phyloP scores from a whole-genome alignment of 2,113 vertebrate species.

The Clarias macrocephalus region DNA sequence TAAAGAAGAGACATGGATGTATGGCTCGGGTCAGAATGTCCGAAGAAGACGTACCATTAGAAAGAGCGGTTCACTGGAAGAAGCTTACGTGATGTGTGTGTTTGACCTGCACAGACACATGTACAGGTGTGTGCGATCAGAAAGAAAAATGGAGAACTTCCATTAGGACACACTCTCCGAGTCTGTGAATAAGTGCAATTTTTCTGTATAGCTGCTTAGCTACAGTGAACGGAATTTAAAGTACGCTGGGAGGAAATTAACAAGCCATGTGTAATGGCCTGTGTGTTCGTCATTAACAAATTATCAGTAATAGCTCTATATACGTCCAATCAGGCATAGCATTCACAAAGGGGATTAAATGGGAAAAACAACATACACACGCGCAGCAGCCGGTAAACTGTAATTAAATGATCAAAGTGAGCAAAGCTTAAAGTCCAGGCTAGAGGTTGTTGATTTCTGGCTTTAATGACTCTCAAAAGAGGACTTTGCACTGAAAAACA shows the following conservation, averaged over 20 bases:
- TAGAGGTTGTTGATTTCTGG: neutral
- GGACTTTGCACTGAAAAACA: neutral
- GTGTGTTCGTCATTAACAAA: conserved; percentile 26
- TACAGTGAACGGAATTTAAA: neutral
- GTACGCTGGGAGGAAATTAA: conserved; percentile 3
- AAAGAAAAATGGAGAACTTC: conserved; percentile 9
- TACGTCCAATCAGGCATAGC: neutral
- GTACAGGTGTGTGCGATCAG: conserved; percentile 15
- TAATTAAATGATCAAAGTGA: conserved; percentile 22
- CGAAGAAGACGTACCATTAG: conserved; percentile 23
- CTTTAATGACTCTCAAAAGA: neutral
- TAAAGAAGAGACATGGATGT: conserved; percentile 33
- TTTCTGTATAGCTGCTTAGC: neutral
- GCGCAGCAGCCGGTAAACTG: neutral
- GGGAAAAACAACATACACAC: neutral
- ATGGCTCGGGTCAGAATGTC: conserved; percentile 32
- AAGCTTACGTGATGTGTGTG: conserved; percentile 6
- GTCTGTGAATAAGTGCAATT: neutral
- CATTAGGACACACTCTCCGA: neutral
- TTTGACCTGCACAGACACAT: conserved; percentile 44
- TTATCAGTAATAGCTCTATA: conserved; percentile 17
- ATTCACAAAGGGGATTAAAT: neutral
- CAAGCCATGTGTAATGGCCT: conserved; percentile 6
- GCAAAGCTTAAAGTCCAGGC: neutral
- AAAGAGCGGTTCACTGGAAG: conserved; percentile 8